Evolutionary conservation across 2,888 invertebrate genomes (phyloP).

Genomic region (Coremacera marginata): DNA sequence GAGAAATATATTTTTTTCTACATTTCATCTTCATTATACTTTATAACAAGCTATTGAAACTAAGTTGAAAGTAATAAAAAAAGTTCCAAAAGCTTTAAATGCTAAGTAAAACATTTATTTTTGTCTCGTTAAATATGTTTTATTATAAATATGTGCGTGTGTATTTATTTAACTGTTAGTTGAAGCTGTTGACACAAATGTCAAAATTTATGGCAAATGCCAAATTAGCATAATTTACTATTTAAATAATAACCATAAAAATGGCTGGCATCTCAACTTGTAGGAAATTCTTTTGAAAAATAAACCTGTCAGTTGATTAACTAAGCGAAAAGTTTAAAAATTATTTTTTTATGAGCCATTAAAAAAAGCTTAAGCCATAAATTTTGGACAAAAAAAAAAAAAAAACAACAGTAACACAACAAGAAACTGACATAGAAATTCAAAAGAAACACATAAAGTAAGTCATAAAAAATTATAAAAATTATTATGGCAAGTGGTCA

Average conservation of each 20-base stretch:
- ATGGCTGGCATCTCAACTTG: too few relatives aligned
- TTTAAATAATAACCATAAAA: neutral
- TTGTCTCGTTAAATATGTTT: too few relatives aligned
- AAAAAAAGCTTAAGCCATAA: neutral
- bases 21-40: too few relatives aligned
- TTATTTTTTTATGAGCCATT: slow-evolving; percentile 2
- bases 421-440: too few relatives aligned
- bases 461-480: slow-evolving; percentile 14
- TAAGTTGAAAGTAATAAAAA: too few relatives aligned
- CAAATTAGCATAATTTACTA: neutral
- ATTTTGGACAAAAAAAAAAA: neutral
- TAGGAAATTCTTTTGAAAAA: neutral
- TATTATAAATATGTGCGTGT: too few relatives aligned
- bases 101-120: too few relatives aligned
- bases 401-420: neutral
- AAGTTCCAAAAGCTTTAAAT: too few relatives aligned
- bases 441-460: neutral
- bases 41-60: too few relatives aligned
- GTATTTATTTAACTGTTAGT: neutral
- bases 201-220: neutral
- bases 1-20: too few relatives aligned
- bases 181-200: neutral
- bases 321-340: neutral
- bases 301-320: neutral
- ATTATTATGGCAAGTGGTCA: slow-evolving; percentile 18